phyloP scores from a whole-genome alignment of 2,113 vertebrate species.

The Urocolius indicus region DNA sequence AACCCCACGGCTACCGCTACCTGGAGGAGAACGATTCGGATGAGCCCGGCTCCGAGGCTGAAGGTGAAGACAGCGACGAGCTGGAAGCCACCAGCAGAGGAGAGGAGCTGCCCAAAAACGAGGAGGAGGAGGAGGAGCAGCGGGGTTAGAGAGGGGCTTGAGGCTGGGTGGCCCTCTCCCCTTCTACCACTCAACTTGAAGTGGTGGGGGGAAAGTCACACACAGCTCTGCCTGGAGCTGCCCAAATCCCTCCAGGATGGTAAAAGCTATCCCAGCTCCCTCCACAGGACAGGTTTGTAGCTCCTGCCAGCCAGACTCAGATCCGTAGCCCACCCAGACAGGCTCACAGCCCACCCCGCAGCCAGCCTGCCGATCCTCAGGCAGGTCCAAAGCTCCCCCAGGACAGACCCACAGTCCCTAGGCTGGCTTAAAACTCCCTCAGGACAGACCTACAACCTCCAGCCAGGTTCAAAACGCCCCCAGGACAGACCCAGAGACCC shows the following conservation, averaged over 20 bases:
- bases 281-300: no score
- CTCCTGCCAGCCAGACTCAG: not conserved
- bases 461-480: no score
- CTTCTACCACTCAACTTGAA: not conserved
- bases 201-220: no score
- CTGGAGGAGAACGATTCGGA: constrained; percentile 93
- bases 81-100: not conserved
- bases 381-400: not conserved
- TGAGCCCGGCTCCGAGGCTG: constrained; percentile 78
- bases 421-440: no score
- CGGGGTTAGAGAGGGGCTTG: not conserved
- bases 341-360: not conserved
- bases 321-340: not conserved
- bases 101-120: constrained; percentile 50
- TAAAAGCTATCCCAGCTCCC: not conserved
- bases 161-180: not conserved
- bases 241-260: rapidly evolving
- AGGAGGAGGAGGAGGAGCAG: constrained; percentile 34
- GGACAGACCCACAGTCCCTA: not conserved
- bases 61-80: not conserved
- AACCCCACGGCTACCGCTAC: constrained; percentile 90
- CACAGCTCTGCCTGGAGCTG: not conserved
- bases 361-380: not conserved
- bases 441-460: not conserved
- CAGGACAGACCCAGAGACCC: no score